Conservation (phyloP, 2,113 vertebrate species). For the Dipodomys spectabilis region DNA sequence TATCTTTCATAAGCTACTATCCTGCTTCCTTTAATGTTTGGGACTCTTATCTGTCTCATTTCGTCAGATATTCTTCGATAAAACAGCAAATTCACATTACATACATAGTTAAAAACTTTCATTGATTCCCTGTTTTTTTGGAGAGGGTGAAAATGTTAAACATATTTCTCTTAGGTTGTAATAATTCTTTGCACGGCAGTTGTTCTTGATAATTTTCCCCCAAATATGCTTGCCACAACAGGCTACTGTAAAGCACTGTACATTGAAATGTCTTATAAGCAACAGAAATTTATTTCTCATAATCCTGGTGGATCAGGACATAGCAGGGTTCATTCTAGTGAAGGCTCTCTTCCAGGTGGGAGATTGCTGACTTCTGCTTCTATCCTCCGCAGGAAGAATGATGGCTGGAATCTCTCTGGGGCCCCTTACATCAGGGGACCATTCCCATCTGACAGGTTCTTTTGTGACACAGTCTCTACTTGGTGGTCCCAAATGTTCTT, state of each 20-base stretch:
- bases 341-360: too few relatives aligned
- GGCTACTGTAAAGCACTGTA: not conserved
- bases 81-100: not conserved
- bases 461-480: too few relatives aligned
- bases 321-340: too few relatives aligned
- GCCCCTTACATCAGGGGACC: not conserved
- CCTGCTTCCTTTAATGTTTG: not conserved
- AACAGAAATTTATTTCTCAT: not conserved
- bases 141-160: not conserved
- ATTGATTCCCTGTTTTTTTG: not conserved
- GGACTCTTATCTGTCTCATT: not conserved
- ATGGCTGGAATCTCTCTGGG: not conserved
- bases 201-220: not conserved
- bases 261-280: not conserved
- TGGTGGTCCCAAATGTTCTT: not conserved
- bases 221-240: not conserved
- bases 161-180: not conserved
- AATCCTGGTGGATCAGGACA: not conserved
- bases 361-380: not conserved
- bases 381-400: not conserved
- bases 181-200: not conserved
- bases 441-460: not conserved
- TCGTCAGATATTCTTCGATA: not conserved
- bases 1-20: not conserved
- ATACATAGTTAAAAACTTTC: not conserved